These are phyloP conservation scores for Hepsetus odoe DNA, from an alignment of 2,113 vertebrate species.

Conservation along the genomic window DNA sequence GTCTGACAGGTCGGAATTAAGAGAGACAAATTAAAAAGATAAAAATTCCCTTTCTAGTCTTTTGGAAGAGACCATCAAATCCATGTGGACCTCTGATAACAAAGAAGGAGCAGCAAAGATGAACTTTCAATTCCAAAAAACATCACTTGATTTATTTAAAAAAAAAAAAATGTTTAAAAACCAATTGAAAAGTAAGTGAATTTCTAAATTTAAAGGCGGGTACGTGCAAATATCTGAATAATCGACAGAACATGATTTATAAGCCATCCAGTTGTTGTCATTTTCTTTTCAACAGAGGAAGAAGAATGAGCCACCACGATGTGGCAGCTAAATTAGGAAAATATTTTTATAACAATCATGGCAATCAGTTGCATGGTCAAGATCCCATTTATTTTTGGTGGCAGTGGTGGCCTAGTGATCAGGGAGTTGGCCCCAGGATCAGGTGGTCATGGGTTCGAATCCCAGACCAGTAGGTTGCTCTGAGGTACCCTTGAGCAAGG, in stretches of 20 bases:
- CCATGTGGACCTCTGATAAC: conserved; percentile 39
- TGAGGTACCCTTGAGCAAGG: no score
- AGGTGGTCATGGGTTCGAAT: no score
- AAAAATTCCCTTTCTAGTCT: conserved; percentile 54
- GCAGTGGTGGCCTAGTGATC: no score
- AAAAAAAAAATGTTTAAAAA: no score
- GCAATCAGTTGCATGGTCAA: no score
- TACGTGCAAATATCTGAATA: conserved; percentile 24
- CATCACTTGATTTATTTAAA: no score
- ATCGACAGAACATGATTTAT: conserved; percentile 43
- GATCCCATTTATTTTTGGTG: no score
- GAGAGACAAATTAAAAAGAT: conserved; percentile 54
- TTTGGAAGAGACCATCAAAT: conserved; percentile 33
- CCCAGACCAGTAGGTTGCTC: no score
- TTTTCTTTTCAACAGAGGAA: neutral
- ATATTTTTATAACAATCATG: no score
- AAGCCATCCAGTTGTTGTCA: neutral
- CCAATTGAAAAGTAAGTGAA: no score
- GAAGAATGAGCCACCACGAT: neutral
- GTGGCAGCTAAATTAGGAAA: neutral
- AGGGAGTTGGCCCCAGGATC: no score
- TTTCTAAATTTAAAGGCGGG: conserved; percentile 8
- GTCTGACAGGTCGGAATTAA: conserved; percentile 45
- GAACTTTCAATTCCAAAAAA: conserved; percentile 3
- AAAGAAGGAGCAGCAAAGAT: conserved; percentile 25